phyloP scores from a whole-genome alignment of 2,888 invertebrate species.

The Scelioninae gen. 1 region DNA sequence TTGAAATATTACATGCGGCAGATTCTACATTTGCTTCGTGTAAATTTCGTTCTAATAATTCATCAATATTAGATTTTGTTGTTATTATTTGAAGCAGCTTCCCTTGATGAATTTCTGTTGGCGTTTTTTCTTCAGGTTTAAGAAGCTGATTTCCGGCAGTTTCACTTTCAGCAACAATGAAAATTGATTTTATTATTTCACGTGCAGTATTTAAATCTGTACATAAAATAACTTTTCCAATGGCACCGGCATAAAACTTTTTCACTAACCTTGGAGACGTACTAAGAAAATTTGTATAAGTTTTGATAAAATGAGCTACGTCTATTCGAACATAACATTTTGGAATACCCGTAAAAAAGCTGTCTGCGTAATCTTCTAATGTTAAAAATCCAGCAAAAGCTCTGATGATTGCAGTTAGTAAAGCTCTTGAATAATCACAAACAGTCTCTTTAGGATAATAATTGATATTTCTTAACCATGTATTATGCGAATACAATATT shows the following conservation, averaged over 20 bases:
- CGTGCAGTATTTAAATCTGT: neutral
- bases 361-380: slow-evolving; percentile 2
- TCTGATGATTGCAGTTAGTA: neutral
- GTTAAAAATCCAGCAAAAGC: slow-evolving; percentile 3
- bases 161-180: neutral
- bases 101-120: neutral
- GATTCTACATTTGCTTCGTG: neutral
- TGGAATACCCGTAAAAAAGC: neutral
- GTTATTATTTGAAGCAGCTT: neutral
- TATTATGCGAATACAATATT: neutral
- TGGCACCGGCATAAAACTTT: slow-evolving; percentile 3
- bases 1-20: neutral
- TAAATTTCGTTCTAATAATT: neutral
- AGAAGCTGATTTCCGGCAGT: neutral
- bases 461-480: neutral
- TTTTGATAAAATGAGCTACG: neutral
- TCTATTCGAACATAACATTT: neutral
- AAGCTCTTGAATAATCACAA: neutral
- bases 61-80: neutral
- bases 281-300: neutral
- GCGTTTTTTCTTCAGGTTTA: neutral
- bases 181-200: neutral
- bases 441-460: neutral
- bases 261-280: neutral
- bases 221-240: neutral